Conservation (phyloP, 2,797 vertebrate genomes). For the Chiroxiphia lanceolata region DNA sequence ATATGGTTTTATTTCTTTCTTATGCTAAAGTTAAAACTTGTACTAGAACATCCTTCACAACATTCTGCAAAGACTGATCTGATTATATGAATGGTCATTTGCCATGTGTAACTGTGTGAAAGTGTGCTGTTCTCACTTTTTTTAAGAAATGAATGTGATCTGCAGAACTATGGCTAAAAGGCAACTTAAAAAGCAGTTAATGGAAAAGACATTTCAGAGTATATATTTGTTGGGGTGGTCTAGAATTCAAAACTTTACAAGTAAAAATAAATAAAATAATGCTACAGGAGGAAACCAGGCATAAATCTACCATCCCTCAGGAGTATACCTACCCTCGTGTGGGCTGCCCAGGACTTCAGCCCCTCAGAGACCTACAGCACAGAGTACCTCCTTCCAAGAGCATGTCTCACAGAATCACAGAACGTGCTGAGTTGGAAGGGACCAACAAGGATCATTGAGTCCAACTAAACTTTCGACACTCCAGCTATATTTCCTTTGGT, state of each 20-base stretch:
- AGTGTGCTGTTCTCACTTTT: neutral
- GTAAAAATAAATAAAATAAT: neutral
- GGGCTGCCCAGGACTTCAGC: rapidly evolving
- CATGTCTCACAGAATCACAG: rapidly evolving
- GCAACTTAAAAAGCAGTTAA: neutral
- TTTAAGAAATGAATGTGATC: neutral
- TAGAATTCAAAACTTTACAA: neutral
- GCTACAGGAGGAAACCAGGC: neutral
- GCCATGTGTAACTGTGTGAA: neutral
- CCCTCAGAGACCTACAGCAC: neutral
- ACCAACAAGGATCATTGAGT: neutral
- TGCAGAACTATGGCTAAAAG: neutral
- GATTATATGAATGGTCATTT: neutral
- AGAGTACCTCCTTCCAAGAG: rapidly evolving
- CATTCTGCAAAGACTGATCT: neutral
- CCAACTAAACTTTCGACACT: neutral
- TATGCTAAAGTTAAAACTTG: neutral
- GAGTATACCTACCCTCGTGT: rapidly evolving
- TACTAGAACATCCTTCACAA: neutral
- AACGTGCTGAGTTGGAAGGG: neutral
- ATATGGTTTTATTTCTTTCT: neutral
- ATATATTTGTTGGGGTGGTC: neutral
- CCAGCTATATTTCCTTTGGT: neutral
- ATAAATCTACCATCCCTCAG: neutral
- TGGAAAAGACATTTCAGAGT: neutral